Conservation (phyloP, 2,888 invertebrate species). For the Drosophila imparisetae region DNA sequence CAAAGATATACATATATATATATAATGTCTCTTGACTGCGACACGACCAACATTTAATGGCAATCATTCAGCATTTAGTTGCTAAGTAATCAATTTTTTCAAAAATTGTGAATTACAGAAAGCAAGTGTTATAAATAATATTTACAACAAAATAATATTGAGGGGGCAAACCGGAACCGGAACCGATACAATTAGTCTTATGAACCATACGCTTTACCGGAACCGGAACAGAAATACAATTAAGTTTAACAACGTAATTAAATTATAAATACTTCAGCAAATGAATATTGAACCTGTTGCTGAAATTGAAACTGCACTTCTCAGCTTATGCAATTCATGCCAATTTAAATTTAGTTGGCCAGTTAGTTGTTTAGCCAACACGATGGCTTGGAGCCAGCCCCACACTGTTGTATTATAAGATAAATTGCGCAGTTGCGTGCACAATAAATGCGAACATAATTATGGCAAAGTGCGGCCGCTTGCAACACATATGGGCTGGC, state of each 20-base stretch:
- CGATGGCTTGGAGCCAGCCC: neutral
- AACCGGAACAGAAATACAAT: neutral
- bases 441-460: slow-evolving; percentile 52
- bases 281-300: neutral
- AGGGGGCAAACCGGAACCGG: neutral
- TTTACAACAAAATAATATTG: neutral
- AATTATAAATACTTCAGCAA: neutral
- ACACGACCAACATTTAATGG: neutral
- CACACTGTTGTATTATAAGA: neutral
- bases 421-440: slow-evolving; percentile 48
- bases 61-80: neutral
- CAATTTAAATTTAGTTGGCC: neutral
- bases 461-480: slow-evolving; percentile 32
- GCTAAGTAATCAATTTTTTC: neutral
- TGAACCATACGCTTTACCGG: neutral
- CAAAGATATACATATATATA: no score
- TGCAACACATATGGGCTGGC: slow-evolving; percentile 8
- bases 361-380: neutral
- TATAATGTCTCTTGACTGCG: no score
- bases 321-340: neutral
- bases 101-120: neutral
- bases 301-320: neutral
- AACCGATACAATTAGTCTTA: neutral
- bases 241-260: neutral
- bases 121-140: neutral